Percentiles rank a stretch among this genome's conserved stretches.
Evolutionary conservation across 1,140 invertebrate species (phyloP).

Genomic region (Anastrepha ludens): DNA sequence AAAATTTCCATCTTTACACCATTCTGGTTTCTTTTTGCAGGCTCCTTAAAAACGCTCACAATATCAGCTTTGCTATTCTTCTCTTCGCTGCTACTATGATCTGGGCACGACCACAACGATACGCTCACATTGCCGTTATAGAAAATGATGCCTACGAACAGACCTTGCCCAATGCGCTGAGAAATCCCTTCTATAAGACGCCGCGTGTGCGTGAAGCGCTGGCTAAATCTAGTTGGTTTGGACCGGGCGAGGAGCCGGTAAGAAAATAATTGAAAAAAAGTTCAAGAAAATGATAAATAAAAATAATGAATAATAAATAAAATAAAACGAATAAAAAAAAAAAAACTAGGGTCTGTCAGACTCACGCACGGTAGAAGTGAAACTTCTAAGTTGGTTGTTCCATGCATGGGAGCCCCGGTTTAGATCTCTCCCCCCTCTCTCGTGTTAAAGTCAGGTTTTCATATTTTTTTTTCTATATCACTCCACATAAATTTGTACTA

Average conservation of each 20-base stretch:
- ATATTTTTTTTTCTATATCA: too few species aligned
- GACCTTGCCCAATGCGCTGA: slow-evolving; percentile 69
- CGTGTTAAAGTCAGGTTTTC: too few species aligned
- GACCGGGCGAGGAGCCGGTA: slow-evolving; percentile 77
- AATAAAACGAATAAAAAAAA: too few species aligned
- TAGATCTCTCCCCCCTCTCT: too few species aligned
- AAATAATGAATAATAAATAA: neutral
- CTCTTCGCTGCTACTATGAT: slow-evolving; percentile 48
- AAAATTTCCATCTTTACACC: neutral
- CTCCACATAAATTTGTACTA: too few species aligned
- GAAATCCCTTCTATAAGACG: slow-evolving; percentile 75
- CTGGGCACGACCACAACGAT: slow-evolving; percentile 60
- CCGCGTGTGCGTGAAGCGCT: slow-evolving; percentile 74
- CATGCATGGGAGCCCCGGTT: too few species aligned
- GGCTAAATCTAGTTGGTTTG: slow-evolving; percentile 77
- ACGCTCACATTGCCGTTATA: slow-evolving; percentile 72
- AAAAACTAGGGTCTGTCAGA: too few species aligned
- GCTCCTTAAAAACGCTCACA: neutral
- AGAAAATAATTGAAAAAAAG: slow-evolving; percentile 56
- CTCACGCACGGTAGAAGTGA: too few species aligned
- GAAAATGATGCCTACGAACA: slow-evolving; percentile 73
- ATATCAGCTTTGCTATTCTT: neutral
- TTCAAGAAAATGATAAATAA: neutral
- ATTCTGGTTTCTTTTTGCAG: slow-evolving; percentile 48
- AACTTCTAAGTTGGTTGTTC: too few species aligned